These are phyloP conservation scores for Cosmorhoe ocellata DNA, from an alignment of 2,888 invertebrate genomes.

Conservation along the genomic window DNA sequence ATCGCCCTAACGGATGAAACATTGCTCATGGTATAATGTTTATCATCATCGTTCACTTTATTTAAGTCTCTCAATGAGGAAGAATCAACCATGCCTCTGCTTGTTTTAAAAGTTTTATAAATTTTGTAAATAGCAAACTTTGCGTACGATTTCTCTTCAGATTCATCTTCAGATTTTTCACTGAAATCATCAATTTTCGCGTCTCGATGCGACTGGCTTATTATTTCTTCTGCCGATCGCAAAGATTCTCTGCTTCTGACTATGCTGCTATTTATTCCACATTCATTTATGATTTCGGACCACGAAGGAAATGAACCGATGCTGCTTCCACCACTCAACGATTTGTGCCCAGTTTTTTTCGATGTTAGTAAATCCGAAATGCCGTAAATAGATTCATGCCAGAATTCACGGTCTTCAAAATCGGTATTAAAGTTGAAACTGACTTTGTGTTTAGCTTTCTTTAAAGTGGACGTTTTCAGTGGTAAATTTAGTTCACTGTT, in stretches of 20 bases:
- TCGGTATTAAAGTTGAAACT: slow-evolving; percentile 54
- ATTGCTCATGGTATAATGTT: slow-evolving; percentile 28
- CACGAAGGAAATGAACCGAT: slow-evolving; percentile 51
- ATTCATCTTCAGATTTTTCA: slow-evolving; percentile 47
- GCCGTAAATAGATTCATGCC: slow-evolving; percentile 71
- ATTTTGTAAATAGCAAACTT: slow-evolving; percentile 69
- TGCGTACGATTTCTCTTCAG: slow-evolving; percentile 60
- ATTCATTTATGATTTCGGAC: slow-evolving; percentile 62
- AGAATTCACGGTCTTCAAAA: slow-evolving; percentile 50
- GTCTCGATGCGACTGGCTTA: slow-evolving; percentile 54
- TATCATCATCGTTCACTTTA: slow-evolving; percentile 36
- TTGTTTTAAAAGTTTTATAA: slow-evolving; percentile 55
- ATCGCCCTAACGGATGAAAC: slow-evolving; percentile 45
- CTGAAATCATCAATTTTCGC: slow-evolving; percentile 47
- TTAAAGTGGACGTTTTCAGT: slow-evolving; percentile 62
- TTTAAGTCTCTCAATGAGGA: slow-evolving; percentile 64
- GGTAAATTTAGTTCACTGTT: slow-evolving; percentile 37
- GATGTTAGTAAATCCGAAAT: slow-evolving; percentile 49
- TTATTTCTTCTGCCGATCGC: slow-evolving; percentile 47
- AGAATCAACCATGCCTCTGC: slow-evolving; percentile 59
- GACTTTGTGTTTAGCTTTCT: slow-evolving; percentile 51
- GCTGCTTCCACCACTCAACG: slow-evolving; percentile 34
- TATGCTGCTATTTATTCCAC: slow-evolving; percentile 49
- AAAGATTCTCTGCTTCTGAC: slow-evolving; percentile 45
- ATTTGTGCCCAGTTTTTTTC: slow-evolving; percentile 21